Conservation (phyloP, 1,140 invertebrate species). For the Trichonephila clavipes region DNA sequence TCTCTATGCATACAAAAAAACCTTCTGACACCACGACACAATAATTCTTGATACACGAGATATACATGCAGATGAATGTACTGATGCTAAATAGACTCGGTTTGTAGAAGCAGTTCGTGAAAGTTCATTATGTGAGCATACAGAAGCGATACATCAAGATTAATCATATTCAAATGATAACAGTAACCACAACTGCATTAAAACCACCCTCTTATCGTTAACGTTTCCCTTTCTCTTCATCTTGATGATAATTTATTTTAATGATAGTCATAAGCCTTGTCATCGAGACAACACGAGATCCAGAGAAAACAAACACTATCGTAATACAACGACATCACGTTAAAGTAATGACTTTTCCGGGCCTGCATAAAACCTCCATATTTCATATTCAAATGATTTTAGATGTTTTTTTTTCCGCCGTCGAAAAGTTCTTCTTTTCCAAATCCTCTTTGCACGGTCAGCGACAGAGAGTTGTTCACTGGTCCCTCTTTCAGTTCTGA, state of each 20-base stretch:
- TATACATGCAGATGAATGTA: background rate
- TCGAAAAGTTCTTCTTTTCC: background rate
- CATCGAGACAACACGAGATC: background rate
- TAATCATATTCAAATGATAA: constrained; percentile 29
- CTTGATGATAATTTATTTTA: constrained; percentile 58
- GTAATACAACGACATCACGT: background rate
- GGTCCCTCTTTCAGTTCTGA: background rate
- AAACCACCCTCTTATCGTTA: constrained; percentile 19
- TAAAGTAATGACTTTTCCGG: constrained; percentile 57
- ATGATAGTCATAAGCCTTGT: constrained; percentile 31
- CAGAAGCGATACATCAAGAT: background rate
- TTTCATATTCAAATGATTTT: constrained; percentile 68
- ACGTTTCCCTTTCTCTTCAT: background rate
- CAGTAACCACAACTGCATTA: background rate
- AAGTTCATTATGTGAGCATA: background rate
- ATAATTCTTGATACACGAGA: background rate
- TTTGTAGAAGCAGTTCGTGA: background rate
- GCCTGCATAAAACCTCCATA: constrained; percentile 50
- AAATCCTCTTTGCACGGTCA: constrained; percentile 15
- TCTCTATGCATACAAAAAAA: background rate
- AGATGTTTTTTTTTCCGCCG: background rate
- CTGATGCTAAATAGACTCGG: background rate
- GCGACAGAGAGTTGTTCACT: background rate
- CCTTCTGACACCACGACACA: background rate
- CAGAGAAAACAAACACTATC: background rate